These are phyloP conservation scores for Agelastica alni DNA, from an alignment of 2,888 invertebrate genomes.

Conservation along the genomic window DNA sequence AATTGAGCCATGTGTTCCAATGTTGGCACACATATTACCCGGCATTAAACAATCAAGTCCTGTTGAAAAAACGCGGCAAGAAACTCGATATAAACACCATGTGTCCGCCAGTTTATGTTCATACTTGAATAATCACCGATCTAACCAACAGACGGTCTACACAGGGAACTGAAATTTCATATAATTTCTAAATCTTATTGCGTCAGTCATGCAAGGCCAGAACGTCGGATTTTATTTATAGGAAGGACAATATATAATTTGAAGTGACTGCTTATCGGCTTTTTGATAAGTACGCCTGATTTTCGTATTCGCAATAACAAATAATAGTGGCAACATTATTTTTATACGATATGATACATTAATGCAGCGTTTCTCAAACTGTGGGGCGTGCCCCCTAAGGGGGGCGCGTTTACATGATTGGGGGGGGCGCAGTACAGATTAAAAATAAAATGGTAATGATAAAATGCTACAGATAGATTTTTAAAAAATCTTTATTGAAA, in stretches of 20 bases:
- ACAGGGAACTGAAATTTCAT: constrained; percentile 28
- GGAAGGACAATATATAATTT: constrained; percentile 1
- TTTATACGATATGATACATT: too few relatives aligned
- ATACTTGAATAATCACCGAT: constrained; percentile 33
- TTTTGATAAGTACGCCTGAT: neutral
- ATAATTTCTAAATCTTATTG: neutral
- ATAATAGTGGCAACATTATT: too few relatives aligned
- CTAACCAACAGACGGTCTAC: constrained; percentile 29
- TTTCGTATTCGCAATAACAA: neutral
- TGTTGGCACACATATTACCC: constrained; percentile 14
- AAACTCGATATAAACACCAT: constrained; percentile 32
- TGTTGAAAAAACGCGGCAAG: constrained; percentile 30
- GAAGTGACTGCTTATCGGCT: constrained; percentile 1
- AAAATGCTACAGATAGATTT: too few relatives aligned
- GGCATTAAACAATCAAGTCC: constrained; percentile 23
- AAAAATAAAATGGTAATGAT: too few relatives aligned
- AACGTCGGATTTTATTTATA: constrained; percentile 6
- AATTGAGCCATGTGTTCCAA: constrained; percentile 24
- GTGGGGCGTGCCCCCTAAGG: too few relatives aligned
- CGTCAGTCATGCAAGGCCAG: constrained; percentile 11
- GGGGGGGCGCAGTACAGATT: too few relatives aligned
- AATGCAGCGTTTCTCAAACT: too few relatives aligned
- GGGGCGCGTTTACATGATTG: too few relatives aligned
- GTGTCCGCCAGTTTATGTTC: constrained; percentile 36
- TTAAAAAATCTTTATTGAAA: too few relatives aligned